Evolutionary conservation across 2,113 vertebrate genomes (phyloP).

Genomic region (Onychostruthus taczanowskii): DNA sequence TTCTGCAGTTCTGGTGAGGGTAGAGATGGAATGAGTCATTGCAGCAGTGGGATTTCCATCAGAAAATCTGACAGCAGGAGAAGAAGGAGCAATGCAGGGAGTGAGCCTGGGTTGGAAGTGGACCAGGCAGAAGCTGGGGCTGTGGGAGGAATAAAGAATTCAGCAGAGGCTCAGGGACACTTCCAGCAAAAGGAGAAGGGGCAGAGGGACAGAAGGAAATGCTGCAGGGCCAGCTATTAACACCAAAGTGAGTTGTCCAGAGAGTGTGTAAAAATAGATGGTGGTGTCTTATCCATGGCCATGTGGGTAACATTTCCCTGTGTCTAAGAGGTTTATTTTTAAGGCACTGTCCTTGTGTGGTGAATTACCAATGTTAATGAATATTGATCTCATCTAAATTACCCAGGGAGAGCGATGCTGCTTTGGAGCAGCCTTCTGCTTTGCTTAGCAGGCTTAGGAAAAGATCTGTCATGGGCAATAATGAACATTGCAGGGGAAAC

Average conservation of each 20-base stretch:
- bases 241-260: neutral
- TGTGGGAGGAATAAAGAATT: neutral
- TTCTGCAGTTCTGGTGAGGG: neutral
- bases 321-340: neutral
- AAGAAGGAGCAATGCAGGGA: neutral
- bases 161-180: neutral
- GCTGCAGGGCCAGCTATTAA: neutral
- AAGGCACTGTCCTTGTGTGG: neutral
- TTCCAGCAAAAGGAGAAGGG: neutral
- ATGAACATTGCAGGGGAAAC: slow-evolving; percentile 8
- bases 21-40: neutral
- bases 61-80: neutral
- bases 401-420: slow-evolving; percentile 7
- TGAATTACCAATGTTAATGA: slow-evolving; percentile 49
- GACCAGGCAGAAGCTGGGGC: neutral
- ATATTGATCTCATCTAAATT: slow-evolving; percentile 28
- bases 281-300: neutral
- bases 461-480: slow-evolving; percentile 10
- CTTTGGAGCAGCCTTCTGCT: slow-evolving; percentile 26
- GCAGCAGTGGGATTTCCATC: neutral
- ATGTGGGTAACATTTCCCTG: neutral
- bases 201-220: neutral
- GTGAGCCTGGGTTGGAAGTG: neutral
- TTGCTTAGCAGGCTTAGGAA: slow-evolving; percentile 45
- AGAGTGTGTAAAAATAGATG: neutral